These are phyloP conservation scores for Drosophila punjabiensis DNA, from an alignment of 1,140 invertebrate species.

Conservation along the genomic window DNA sequence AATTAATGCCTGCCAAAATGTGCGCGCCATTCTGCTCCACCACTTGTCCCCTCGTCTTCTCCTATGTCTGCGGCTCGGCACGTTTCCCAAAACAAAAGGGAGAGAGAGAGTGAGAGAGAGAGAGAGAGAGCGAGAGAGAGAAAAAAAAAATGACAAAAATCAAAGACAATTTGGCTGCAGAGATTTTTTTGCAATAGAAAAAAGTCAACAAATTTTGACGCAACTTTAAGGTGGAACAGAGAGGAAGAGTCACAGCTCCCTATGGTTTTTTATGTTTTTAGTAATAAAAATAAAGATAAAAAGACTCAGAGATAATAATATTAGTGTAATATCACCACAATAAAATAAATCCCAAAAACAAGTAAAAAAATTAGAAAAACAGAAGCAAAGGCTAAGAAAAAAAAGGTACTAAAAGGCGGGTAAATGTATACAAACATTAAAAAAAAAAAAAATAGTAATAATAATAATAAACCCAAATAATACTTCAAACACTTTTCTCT, in stretches of 20 bases:
- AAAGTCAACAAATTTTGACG: neutral
- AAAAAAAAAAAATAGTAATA: too few relatives aligned
- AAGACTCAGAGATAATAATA: neutral
- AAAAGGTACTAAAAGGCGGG: neutral
- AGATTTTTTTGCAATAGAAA: slow-evolving; percentile 33
- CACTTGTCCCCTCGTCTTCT: slow-evolving; percentile 19
- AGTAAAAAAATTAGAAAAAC: neutral
- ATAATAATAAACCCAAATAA: too few relatives aligned
- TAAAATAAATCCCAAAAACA: neutral
- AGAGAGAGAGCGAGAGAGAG: slow-evolving; percentile 1
- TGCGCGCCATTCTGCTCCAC: slow-evolving; percentile 40
- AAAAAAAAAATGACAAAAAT: slow-evolving; percentile 21
- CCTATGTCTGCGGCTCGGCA: slow-evolving; percentile 22
- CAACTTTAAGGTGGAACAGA: slow-evolving; percentile 18
- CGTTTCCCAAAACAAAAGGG: slow-evolving; percentile 61
- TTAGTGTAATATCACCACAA: neutral
- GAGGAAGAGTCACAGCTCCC: too few relatives aligned
- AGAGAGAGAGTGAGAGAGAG: slow-evolving; percentile 9
- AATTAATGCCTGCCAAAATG: slow-evolving; percentile 80
- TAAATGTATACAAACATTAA: too few relatives aligned
- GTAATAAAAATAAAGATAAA: neutral
- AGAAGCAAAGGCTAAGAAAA: neutral
- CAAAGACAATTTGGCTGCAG: slow-evolving; percentile 35
- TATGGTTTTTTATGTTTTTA: neutral
- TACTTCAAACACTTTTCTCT: too few relatives aligned